These are phyloP conservation scores for Eupithecia subfuscata DNA, from an alignment of 2,888 invertebrate species.

Conservation along the genomic window DNA sequence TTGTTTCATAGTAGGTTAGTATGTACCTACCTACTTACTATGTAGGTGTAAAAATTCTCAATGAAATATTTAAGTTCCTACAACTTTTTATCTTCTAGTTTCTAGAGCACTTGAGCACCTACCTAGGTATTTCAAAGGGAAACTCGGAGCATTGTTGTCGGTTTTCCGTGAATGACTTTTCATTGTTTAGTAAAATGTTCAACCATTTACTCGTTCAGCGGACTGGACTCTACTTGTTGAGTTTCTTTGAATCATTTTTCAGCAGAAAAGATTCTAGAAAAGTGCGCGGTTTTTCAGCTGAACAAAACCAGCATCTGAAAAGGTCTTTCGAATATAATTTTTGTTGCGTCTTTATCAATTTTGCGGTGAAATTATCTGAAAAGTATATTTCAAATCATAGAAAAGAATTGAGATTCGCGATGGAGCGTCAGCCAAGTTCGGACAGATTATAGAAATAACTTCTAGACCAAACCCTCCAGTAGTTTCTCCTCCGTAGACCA, in stretches of 20 bases:
- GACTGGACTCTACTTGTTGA: conserved; percentile 17
- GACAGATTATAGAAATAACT: background rate
- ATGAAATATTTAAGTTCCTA: background rate
- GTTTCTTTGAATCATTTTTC: conserved; percentile 24
- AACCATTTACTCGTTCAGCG: conserved; percentile 20
- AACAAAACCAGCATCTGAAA: background rate
- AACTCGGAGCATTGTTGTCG: conserved; percentile 23
- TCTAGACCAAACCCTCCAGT: background rate
- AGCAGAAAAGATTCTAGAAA: background rate
- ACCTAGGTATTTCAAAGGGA: conserved; percentile 13
- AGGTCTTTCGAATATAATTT: background rate
- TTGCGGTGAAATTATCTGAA: background rate
- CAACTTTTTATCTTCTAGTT: background rate
- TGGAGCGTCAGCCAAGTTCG: no score
- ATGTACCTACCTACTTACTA: no score
- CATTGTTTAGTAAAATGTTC: conserved; percentile 30
- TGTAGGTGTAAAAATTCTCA: no score
- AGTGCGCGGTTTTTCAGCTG: background rate
- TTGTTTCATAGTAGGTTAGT: no score
- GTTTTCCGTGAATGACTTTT: conserved; percentile 25
- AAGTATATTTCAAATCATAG: no score
- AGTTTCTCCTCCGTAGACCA: background rate
- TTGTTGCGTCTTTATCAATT: background rate
- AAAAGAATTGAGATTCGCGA: no score
- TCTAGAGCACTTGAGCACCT: conserved; percentile 1